Conservation (phyloP, 2,113 vertebrate genomes). For the Butorides virescens region DNA sequence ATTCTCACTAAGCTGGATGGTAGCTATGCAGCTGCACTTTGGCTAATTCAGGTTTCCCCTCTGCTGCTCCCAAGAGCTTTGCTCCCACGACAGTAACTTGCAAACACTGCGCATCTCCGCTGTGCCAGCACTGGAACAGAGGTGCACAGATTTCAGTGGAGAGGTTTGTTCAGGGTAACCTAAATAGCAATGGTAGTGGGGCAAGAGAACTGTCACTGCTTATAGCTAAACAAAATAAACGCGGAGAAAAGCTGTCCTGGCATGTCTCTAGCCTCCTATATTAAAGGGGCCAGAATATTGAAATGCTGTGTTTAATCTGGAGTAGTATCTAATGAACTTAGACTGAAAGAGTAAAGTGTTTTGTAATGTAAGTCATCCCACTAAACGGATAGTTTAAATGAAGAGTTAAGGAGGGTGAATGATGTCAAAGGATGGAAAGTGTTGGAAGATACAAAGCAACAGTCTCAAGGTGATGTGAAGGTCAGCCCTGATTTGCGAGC, state of each 20-base stretch:
- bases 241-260: background rate
- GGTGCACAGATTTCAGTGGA: background rate
- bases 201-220: background rate
- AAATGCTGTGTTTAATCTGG: background rate
- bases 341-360: background rate
- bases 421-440: background rate
- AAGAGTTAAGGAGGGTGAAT: background rate
- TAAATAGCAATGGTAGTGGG: background rate
- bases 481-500: background rate
- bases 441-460: background rate
- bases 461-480: background rate
- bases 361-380: background rate
- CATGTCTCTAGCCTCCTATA: background rate
- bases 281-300: background rate
- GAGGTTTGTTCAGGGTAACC: background rate
- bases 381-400: background rate
- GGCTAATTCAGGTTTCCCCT: background rate
- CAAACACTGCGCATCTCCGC: background rate
- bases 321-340: background rate
- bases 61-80: background rate
- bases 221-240: background rate
- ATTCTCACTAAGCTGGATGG: background rate
- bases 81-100: background rate
- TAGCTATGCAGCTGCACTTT: background rate
- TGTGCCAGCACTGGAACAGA: background rate